These are phyloP conservation scores for Pachydiplax longipennis DNA, from an alignment of 2,888 invertebrate species.

Conservation along the genomic window DNA sequence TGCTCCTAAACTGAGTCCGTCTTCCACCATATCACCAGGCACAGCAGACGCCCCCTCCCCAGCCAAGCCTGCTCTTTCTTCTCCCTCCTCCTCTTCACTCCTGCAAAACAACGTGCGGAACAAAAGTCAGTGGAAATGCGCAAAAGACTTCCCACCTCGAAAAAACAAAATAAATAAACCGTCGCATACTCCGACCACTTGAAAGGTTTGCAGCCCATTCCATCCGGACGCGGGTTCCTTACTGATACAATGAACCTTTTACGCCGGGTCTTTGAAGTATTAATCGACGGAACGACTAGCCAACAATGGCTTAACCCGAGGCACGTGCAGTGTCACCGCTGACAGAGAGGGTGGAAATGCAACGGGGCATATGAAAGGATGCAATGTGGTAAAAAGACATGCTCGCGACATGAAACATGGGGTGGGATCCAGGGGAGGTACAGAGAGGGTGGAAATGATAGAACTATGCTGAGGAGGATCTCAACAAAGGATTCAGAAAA, in stretches of 20 bases:
- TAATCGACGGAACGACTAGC: not conserved
- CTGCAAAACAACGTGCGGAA: constrained; percentile 3
- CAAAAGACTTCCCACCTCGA: not conserved
- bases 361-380: not conserved
- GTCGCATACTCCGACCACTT: not conserved
- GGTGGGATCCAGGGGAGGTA: not conserved
- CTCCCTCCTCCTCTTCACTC: constrained; percentile 53
- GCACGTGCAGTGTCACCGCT: not conserved
- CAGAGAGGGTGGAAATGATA: not conserved
- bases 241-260: not conserved
- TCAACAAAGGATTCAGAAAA: not conserved
- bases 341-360: not conserved
- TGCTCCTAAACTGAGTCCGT: constrained; percentile 55
- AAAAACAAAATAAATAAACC: too few species aligned
- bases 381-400: not conserved
- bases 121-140: not conserved
- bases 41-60: constrained; percentile 48
- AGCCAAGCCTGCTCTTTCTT: constrained; percentile 51
- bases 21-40: constrained; percentile 52
- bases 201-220: not conserved
- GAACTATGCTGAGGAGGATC: not conserved
- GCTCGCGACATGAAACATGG: not conserved
- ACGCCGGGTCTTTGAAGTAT: not conserved
- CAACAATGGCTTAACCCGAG: not conserved
- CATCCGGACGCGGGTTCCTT: not conserved